Evolutionary conservation across 2,113 vertebrate species (phyloP), one percentile per base, ranked within the genome.

Genomic region (Callipepla californica): DNA sequence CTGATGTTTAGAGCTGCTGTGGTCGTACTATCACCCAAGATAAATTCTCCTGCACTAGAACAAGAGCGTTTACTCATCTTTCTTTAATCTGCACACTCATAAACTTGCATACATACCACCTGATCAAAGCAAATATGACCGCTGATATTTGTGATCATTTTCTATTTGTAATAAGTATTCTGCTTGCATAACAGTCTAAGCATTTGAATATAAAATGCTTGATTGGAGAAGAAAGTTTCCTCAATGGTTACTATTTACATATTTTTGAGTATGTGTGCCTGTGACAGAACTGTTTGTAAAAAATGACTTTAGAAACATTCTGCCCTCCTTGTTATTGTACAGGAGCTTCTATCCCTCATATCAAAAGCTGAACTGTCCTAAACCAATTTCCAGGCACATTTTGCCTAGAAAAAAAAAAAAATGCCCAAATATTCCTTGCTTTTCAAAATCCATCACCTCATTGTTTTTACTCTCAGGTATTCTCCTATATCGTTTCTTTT

Each of bases 61-160:
- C 2, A 70, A 74, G 21, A 63, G 4, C 20, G 13, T 84, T 67
- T 86, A 53, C 36, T 51, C 5, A 36, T 82, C 19, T 67, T 32
- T n/a, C 28, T 53, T 72, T 34, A 16, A 70, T 62, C 50, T 74
- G 58, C 3, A 3, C 23, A 53, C 55, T 77, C 26, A 70, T 47
- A 92, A 93, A 88, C 51, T 72, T 85, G 58, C 80, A 87, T 63
- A 65, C 9, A 84, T 77, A 75, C 76, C 87, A 36, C 51, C 75
- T 79, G 34, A 84, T 87, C 66, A 81, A 86, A 87, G 69, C 14
- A 75, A 92, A 86, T 63, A 78, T 32, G 44, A 81, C 25, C 61
- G 55, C 26, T 85, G n/a, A 42, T 58, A 89, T 63, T 86, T 32
- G 44, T 92, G 80, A 81, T 65, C 34, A 80, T 55, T 65, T 91